Evolutionary conservation across 2,888 invertebrate species (phyloP), one percentile per base, ranked within the genome.

Genomic region (Encarsia formosa): DNA sequence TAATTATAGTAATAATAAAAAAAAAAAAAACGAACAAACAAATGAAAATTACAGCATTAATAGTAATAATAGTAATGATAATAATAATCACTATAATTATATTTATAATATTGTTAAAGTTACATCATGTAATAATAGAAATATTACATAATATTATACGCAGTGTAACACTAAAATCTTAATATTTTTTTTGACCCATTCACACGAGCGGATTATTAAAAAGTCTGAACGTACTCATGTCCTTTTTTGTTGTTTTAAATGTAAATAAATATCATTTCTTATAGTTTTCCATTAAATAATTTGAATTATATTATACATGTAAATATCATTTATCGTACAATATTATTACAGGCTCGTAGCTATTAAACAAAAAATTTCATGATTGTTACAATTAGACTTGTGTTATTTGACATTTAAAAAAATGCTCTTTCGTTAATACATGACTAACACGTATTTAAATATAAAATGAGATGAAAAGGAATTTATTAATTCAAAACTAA

Each of bases 141-240:
- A 68, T 63, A 64, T 70, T 69, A 6, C 11, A n/a, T n/a, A n/a
- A n/a, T 68, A 70, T 71, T 66, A 69, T 69, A 70, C 59, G 68
- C 69, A 71, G 67, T 69, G 69, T 68, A 72, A 71, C 67, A 71
- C 68, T 69, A 70, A 70, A 71, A 71, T 68, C 63, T 68, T 64
- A 64, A 62, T 60, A 65, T 66, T 46, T 22, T 35, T 26, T 29
- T 26, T 38, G 26, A 51, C 49, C 32, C 49, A 18, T 22, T 55
- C 42, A 46, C 49, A 56, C 46, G 42, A 52, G 49, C 43, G 20
- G 49, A 49, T 52, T 44, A 37, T 46, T 20, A 40, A 52, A 45
- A 45, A 46, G 20, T 46, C 20, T 44, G 37, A 37, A 23, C n/a
- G n/a, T n/a, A n/a, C n/a, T n/a, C n/a, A n/a, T n/a, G n/a, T n/a